Percentiles rank a stretch among this genome's conserved stretches.
Conservation (phyloP, 2,113 vertebrate genomes). For the Channa maculata region DNA sequence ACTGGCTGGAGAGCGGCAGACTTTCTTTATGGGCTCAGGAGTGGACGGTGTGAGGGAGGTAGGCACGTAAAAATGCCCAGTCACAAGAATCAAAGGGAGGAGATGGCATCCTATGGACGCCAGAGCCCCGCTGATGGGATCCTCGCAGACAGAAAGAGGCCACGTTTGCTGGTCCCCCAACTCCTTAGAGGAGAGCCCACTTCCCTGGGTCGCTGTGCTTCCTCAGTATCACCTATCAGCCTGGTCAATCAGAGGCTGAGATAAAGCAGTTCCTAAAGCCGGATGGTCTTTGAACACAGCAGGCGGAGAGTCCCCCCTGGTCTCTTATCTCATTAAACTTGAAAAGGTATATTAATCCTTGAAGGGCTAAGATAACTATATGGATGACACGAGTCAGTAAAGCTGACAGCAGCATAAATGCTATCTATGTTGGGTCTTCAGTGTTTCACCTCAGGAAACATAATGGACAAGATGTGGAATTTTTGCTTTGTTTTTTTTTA, state of each 20-base stretch:
- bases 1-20: constrained; percentile 66
- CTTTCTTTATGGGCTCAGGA: constrained; percentile 72
- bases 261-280: constrained; percentile 90
- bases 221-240: constrained; percentile 91
- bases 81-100: constrained; percentile 70
- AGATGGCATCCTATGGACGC: constrained; percentile 49
- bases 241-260: constrained; percentile 89
- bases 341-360: constrained; percentile 91
- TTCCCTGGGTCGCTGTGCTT: constrained; percentile 85
- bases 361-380: constrained; percentile 85
- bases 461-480: constrained; percentile 36
- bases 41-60: constrained; percentile 52
- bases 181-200: constrained; percentile 77
- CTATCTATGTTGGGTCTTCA: constrained; percentile 58
- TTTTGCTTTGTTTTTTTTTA: constrained; percentile 19
- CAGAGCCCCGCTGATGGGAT: constrained; percentile 49
- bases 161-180: constrained; percentile 74
- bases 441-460: constrained; percentile 63
- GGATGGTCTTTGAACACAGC: constrained; percentile 89
- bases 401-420: constrained; percentile 71
- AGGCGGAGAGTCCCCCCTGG: constrained; percentile 81
- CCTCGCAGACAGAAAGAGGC: constrained; percentile 76
- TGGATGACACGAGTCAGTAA: constrained; percentile 73
- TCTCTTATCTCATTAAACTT: constrained; percentile 95
- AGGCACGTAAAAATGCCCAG: constrained; percentile 62